Conservation (phyloP, 2,797 vertebrate genomes). For the Danionella dracula region DNA sequence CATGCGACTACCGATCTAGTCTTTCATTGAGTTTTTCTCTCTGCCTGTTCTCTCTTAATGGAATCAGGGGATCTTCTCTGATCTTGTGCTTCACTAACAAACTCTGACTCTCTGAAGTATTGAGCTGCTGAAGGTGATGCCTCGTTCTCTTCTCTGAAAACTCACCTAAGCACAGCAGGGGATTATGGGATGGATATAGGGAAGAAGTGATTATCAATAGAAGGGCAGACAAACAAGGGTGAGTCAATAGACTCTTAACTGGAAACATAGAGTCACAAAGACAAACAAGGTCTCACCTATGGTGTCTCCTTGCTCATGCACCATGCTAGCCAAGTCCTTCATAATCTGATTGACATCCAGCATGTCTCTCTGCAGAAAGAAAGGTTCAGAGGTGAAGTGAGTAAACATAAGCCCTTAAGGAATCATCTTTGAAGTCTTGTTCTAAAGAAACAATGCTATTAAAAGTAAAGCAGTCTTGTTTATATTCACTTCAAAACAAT, state of each 20-base stretch:
- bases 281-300: conserved; percentile 66
- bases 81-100: conserved; percentile 1
- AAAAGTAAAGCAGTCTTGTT: neutral
- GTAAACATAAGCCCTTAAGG: neutral
- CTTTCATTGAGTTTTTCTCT: neutral
- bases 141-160: conserved; percentile 22
- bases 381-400: neutral
- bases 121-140: conserved; percentile 20
- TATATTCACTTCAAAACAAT: no score
- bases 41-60: neutral
- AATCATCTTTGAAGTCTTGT: no score
- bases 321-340: conserved; percentile 82
- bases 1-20: no score
- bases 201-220: conserved; percentile 31
- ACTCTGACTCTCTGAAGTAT: conserved; percentile 15
- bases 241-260: conserved; percentile 30
- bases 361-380: conserved; percentile 77
- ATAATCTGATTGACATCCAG: conserved; percentile 85
- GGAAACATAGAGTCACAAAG: conserved; percentile 9
- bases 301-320: conserved; percentile 82
- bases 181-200: conserved; percentile 18
- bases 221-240: conserved; percentile 29
- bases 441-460: neutral
- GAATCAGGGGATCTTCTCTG: conserved; percentile 6
- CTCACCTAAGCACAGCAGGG: conserved; percentile 26